Percentiles rank a stretch among this genome's conserved stretches.
phyloP scores from a whole-genome alignment of 2,888 invertebrate genomes.

The Vannuccia rotundouncinata region DNA sequence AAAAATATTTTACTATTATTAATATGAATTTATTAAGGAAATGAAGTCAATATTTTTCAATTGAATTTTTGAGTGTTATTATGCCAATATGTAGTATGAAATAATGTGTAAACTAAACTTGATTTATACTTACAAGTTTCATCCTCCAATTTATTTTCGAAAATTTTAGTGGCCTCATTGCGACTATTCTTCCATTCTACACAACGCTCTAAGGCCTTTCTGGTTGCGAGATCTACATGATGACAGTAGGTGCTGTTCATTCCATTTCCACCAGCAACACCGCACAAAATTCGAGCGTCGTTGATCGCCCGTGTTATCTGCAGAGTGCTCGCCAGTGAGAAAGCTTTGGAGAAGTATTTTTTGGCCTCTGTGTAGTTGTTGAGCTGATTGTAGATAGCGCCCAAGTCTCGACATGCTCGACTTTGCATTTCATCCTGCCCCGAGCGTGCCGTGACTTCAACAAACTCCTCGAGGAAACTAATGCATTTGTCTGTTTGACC shows the following conservation, averaged over 20 bases:
- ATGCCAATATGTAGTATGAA: too few species aligned
- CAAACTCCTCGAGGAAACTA: slow-evolving; percentile 52
- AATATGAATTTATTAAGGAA: too few species aligned
- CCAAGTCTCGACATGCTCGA: slow-evolving; percentile 53
- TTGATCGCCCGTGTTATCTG: slow-evolving; percentile 41
- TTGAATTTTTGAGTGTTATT: too few species aligned
- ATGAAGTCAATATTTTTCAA: too few species aligned
- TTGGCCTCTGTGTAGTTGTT: slow-evolving; percentile 54
- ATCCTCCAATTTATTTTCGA: not conserved
- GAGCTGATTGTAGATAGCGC: slow-evolving; percentile 53
- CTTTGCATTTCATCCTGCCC: slow-evolving; percentile 52
- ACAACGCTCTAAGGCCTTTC: slow-evolving; percentile 13
- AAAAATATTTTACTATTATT: too few species aligned
- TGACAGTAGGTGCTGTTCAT: slow-evolving; percentile 9
- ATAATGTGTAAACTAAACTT: too few species aligned
- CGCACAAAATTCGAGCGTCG: slow-evolving; percentile 29
- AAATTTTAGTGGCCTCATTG: not conserved
- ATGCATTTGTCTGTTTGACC: slow-evolving; percentile 50
- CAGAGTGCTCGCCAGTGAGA: slow-evolving; percentile 52
- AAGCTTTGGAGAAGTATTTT: slow-evolving; percentile 55
- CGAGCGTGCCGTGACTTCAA: slow-evolving; percentile 51
- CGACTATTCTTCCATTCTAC: slow-evolving; percentile 35
- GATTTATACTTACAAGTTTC: slow-evolving; percentile 11
- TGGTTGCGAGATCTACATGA: slow-evolving; percentile 19
- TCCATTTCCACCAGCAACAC: slow-evolving; percentile 24